Percentiles rank a stretch among this genome's conserved stretches.
These are phyloP conservation scores for Graphium colonna DNA, from an alignment of 2,888 invertebrate species.

Conservation along the genomic window DNA sequence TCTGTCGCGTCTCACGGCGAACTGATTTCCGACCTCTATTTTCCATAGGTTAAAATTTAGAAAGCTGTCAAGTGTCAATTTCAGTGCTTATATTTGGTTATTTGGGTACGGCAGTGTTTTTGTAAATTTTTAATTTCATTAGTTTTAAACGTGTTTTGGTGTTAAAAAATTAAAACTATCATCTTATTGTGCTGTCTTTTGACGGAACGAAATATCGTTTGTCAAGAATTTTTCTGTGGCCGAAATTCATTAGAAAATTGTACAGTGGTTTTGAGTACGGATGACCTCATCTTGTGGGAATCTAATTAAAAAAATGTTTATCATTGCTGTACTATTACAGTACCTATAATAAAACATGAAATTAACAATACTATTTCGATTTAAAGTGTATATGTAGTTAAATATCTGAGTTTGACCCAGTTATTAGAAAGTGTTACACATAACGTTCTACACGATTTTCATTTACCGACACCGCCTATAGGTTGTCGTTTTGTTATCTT, in stretches of 20 bases:
- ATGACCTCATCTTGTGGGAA: conserved; percentile 17
- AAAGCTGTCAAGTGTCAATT: conserved; percentile 34
- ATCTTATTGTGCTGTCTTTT: conserved; percentile 43
- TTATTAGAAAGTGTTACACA: conserved; percentile 23
- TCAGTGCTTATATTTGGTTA: conserved; percentile 35
- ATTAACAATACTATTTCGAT: too few species aligned
- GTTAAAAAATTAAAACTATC: neutral
- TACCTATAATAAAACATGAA: too few species aligned
- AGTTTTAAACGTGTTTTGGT: conserved; percentile 4
- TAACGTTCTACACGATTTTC: conserved; percentile 22
- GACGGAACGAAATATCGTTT: neutral
- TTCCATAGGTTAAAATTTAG: conserved; percentile 25
- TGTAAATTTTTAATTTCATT: too few species aligned
- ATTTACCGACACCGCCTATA: conserved; percentile 24
- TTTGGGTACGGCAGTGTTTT: conserved; percentile 45
- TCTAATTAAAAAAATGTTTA: conserved; percentile 25
- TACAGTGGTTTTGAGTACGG: neutral
- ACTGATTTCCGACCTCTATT: conserved; percentile 12
- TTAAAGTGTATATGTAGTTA: too few species aligned
- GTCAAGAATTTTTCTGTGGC: neutral
- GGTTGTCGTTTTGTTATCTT: too few species aligned
- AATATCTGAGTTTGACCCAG: conserved; percentile 29
- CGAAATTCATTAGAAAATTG: neutral
- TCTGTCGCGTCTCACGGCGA: neutral
- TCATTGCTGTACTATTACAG: conserved; percentile 31